Conservation (phyloP, 1,140 invertebrate genomes). For the Eciton burchellii region DNA sequence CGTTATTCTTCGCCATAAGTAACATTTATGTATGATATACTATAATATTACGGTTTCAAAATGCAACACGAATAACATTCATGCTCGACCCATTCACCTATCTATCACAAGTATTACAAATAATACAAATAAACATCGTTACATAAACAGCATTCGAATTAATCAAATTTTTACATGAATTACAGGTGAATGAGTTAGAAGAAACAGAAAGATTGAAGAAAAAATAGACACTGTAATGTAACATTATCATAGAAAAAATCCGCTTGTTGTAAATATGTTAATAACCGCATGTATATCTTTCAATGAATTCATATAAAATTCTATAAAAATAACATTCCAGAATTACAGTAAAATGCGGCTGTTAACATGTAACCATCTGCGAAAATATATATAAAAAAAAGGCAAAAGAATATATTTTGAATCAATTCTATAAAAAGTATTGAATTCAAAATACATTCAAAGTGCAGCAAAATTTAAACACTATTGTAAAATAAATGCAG, state of each 20-base stretch:
- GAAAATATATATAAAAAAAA: conserved; percentile 42
- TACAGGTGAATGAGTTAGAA: conserved; percentile 33
- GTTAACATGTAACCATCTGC: conserved; percentile 54
- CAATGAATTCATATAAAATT: not conserved
- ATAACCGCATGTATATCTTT: conserved; percentile 43
- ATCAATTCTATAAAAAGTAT: conserved; percentile 12
- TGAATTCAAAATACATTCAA: conserved; percentile 31
- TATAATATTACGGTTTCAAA: conserved; percentile 29
- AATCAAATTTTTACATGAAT: conserved; percentile 19
- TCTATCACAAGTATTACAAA: conserved; percentile 35
- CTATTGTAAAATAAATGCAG: conserved; percentile 27
- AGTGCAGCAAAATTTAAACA: conserved; percentile 27
- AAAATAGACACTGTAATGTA: conserved; percentile 76
- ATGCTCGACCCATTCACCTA: conserved; percentile 54
- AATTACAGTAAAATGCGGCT: conserved; percentile 52
- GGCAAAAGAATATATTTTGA: conserved; percentile 45
- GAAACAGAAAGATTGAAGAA: conserved; percentile 31
- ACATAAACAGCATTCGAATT: conserved; percentile 1
- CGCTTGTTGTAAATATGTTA: too few relatives aligned
- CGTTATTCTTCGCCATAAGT: not conserved
- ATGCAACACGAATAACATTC: conserved; percentile 61
- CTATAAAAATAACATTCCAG: conserved; percentile 1
- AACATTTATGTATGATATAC: not conserved
- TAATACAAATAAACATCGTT: conserved; percentile 22
- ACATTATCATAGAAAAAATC: conserved; percentile 46